A percentile compares a stretch with the other conserved stretches of the same genome.
Evolutionary conservation across 2,888 invertebrate species (phyloP).

Genomic region (Asteroscopus sphinx): DNA sequence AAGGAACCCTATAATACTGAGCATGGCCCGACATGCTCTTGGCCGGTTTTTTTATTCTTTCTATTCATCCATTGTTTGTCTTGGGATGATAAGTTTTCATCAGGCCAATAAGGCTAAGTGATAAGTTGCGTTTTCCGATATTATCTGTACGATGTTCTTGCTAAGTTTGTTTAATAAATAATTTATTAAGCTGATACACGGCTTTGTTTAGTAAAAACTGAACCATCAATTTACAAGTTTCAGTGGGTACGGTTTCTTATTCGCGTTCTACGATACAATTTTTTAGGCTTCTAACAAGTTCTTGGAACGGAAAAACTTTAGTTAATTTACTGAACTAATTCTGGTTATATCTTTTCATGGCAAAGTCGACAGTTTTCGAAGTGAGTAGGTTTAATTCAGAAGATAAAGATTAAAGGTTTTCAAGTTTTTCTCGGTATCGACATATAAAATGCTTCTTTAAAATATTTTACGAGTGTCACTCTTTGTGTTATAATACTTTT

Average conservation of each 20-base stretch:
- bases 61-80: slow-evolving; percentile 52
- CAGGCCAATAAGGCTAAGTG: slow-evolving; percentile 53
- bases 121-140: slow-evolving; percentile 51
- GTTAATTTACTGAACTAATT: background rate
- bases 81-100: slow-evolving; percentile 55
- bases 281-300: background rate
- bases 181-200: slow-evolving; percentile 41
- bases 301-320: background rate
- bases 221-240: background rate
- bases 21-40: too few species aligned
- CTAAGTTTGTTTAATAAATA: slow-evolving; percentile 40
- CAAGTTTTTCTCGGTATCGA: too few species aligned
- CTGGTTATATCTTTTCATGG: too few species aligned
- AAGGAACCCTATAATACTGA: too few species aligned
- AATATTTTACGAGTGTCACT: too few species aligned
- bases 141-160: slow-evolving; percentile 24
- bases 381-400: background rate
- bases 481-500: too few species aligned
- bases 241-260: background rate
- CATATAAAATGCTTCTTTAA: too few species aligned
- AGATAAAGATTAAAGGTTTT: too few species aligned
- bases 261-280: too few species aligned
- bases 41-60: slow-evolving; percentile 46
- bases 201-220: slow-evolving; percentile 15
- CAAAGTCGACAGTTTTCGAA: background rate